Evolutionary conservation across 2,888 invertebrate genomes (phyloP).

Genomic region (Rhaphigaster nebulosa): DNA sequence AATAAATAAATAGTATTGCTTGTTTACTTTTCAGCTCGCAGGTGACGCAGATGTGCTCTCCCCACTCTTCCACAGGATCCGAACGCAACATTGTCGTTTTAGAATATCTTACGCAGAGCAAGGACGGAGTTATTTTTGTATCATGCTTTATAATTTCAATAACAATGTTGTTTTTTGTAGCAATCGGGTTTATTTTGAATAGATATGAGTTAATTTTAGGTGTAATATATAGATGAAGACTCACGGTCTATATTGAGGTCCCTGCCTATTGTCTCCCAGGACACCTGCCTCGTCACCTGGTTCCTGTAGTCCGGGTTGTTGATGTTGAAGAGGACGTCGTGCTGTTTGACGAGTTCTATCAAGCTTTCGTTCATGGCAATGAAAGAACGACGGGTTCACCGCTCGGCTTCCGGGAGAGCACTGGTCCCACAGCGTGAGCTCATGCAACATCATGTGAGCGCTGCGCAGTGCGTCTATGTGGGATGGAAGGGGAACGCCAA

Average conservation of each 20-base stretch:
- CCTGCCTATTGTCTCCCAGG: conserved; percentile 1
- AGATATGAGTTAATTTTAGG: too few species aligned
- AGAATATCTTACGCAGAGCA: too few species aligned
- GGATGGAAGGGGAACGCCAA: too few species aligned
- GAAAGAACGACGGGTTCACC: neutral
- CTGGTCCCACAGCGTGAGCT: neutral
- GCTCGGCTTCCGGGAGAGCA: neutral
- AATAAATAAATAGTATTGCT: too few species aligned
- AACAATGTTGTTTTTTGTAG: too few species aligned
- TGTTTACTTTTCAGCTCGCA: too few species aligned
- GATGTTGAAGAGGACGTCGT: conserved; percentile 23
- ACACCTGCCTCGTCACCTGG: neutral
- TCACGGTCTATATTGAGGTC: conserved; percentile 25
- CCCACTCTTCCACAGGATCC: too few species aligned
- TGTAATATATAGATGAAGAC: neutral
- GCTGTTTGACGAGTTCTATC: neutral
- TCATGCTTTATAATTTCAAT: too few species aligned
- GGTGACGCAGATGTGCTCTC: too few species aligned
- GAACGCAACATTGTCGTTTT: too few species aligned
- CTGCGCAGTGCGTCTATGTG: neutral
- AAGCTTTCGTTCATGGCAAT: neutral
- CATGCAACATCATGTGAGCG: conserved; percentile 24
- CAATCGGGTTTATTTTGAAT: too few species aligned
- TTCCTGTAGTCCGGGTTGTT: conserved; percentile 12
- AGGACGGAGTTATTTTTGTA: too few species aligned